Evolutionary conservation across 1,140 invertebrate genomes (phyloP), one percentile per base, ranked within the genome.

Genomic region (Cydia fagiglandana): DNA sequence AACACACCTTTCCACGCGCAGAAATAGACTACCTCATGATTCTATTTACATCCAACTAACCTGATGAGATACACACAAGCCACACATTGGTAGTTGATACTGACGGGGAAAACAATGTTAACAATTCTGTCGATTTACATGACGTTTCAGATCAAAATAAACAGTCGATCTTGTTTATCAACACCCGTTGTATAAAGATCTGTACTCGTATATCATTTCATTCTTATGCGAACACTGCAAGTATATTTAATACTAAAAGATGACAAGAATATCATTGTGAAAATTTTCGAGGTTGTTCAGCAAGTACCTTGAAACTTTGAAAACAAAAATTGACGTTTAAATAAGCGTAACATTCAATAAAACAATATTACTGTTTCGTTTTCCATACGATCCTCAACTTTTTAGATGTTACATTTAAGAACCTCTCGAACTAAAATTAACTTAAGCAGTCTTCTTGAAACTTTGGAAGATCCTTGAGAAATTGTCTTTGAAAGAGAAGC

Each of bases 21-120:
- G 83, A 90, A 90, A 90, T 90, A 90, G 86, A 84, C 78, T 83
- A 83, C 87, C 86, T 89, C 86, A 85, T 38, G 66, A 70, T 70
- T 70, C 66, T 70, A 70, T 70, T 70, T 70, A 41, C 13, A 70
- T 70, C 34, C 38, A 70, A 38, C 66, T 70, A 70, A 70, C 66
- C 66, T 70, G 66, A 45, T 70, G 66, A 45, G 5, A 34, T 41
- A 38, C 9, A 70, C n/a, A 38, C 24, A 38, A 68, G 30, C 15
- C 30, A 70, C 34, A 70, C 38, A 38, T 45, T 34, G 13, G 28
- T 34, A 38, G 15, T 41, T 20, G 34, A 34, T 70, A n/a, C 30
- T 17, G 34, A 17, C 4, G 15, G 34, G 34, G 38, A 70, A 70
- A 30, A 56, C 53, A 56, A 56, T 56, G 53, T 56, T 24, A 61